Percentiles rank a stretch among this genome's conserved stretches.
These are phyloP conservation scores for Lochmaea crataegi DNA, from an alignment of 2,888 invertebrate species.

Conservation along the genomic window DNA sequence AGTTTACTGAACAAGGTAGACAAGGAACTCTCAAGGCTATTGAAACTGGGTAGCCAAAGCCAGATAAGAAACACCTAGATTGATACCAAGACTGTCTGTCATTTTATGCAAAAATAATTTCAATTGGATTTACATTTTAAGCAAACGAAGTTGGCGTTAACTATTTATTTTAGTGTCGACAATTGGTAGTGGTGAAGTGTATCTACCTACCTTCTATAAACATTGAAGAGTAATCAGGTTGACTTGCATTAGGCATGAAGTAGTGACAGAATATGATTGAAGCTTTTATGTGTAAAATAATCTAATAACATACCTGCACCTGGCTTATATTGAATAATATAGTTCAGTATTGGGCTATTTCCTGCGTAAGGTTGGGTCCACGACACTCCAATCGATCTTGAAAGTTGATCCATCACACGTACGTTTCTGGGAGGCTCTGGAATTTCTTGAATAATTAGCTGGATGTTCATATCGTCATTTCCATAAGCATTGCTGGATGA, in stretches of 20 bases:
- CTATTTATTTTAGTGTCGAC: no score
- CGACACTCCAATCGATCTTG: constrained; percentile 84
- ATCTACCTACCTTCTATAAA: no score
- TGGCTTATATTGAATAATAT: constrained; percentile 90
- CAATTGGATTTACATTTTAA: no score
- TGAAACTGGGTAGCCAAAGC: no score
- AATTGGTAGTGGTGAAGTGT: no score
- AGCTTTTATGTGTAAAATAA: neutral
- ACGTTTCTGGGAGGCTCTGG: constrained; percentile 92
- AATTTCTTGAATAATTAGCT: constrained; percentile 90
- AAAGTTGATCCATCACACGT: constrained; percentile 85
- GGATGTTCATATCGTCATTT: constrained; percentile 89
- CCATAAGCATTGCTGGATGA: constrained; percentile 91
- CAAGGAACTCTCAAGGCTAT: no score
- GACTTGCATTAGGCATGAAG: neutral
- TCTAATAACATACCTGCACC: constrained; percentile 72
- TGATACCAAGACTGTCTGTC: no score
- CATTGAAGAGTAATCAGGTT: neutral
- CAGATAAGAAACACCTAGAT: no score
- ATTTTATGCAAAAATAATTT: no score
- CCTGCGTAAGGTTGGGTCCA: constrained; percentile 93
- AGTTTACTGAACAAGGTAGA: no score
- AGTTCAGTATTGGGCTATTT: constrained; percentile 88
- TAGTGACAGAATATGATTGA: no score
- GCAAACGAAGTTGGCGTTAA: no score